phyloP scores from a whole-genome alignment of 2,888 invertebrate genomes.

The Platerodrilus igneus region DNA sequence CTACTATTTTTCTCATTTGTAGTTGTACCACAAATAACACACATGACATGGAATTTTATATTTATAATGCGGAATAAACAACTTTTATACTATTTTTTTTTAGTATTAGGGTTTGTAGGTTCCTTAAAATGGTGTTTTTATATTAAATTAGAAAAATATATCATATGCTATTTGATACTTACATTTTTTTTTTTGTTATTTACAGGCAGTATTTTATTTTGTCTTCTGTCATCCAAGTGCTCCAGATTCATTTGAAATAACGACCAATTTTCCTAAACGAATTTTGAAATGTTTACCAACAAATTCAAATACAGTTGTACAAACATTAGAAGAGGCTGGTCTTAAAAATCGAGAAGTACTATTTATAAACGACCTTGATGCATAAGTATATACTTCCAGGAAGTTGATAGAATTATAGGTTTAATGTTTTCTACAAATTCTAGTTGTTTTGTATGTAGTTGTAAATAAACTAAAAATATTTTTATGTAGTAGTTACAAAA shows the following conservation, averaged over 20 bases:
- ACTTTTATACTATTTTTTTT: no score
- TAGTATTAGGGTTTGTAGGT: no score
- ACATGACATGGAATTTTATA: no score
- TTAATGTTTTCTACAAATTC: conserved; percentile 3
- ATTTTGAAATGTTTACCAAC: conserved; percentile 63
- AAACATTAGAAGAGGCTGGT: conserved; percentile 71
- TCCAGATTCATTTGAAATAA: conserved; percentile 90
- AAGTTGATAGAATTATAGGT: conserved; percentile 9
- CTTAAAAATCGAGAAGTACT: conserved; percentile 86
- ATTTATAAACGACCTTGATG: conserved; percentile 92
- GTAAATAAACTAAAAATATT: conserved; percentile 8
- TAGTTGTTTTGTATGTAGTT: conserved; percentile 7
- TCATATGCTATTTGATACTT: conserved; percentile 6
- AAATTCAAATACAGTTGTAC: conserved; percentile 46
- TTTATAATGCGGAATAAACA: no score
- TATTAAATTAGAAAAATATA: no score
- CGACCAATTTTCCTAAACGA: conserved; percentile 91
- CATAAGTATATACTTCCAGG: conserved; percentile 44
- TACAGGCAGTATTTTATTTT: conserved; percentile 88
- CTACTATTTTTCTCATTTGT: no score
- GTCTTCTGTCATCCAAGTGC: conserved; percentile 93
- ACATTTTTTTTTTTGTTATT: conserved; percentile 27
- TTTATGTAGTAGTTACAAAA: no score
- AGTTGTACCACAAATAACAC: no score
- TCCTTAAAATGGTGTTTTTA: no score